Conservation (phyloP, 2,888 invertebrate species). For the Beris chalybata region DNA sequence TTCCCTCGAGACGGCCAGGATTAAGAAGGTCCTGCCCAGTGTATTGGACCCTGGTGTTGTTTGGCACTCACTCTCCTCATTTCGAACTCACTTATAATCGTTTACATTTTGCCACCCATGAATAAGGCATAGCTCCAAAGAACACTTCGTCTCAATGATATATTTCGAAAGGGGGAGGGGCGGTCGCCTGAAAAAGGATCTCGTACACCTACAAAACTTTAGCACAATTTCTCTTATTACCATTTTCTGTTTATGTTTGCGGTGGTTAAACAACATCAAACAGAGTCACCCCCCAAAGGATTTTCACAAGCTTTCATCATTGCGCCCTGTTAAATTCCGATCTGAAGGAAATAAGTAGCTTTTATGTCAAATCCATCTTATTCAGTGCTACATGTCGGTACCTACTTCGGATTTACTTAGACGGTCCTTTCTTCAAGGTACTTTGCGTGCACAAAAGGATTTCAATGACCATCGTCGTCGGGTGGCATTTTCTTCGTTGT, state of each 20-base stretch:
- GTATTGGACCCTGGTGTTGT: slow-evolving; percentile 8
- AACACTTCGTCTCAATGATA: slow-evolving; percentile 8
- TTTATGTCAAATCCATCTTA: slow-evolving; percentile 37
- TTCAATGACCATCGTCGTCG: slow-evolving; percentile 8
- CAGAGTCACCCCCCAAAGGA: slow-evolving; percentile 8
- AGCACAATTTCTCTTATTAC: no score
- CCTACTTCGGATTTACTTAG: slow-evolving; percentile 8
- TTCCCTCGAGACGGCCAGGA: slow-evolving; percentile 2
- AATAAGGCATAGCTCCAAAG: slow-evolving; percentile 32
- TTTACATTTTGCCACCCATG: slow-evolving; percentile 29
- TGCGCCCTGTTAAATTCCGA: not conserved
- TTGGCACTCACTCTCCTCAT: not conserved
- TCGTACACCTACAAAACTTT: no score
- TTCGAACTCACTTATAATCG: slow-evolving; percentile 13
- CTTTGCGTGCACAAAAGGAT: slow-evolving; percentile 13
- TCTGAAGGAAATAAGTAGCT: slow-evolving; percentile 11
- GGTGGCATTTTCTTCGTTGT: slow-evolving; percentile 1
- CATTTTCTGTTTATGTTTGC: no score
- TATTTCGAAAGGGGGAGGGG: slow-evolving; percentile 20
- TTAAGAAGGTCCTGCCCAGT: not conserved
- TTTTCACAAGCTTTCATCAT: slow-evolving; percentile 6
- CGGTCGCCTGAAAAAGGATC: slow-evolving; percentile 7
- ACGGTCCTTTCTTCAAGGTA: slow-evolving; percentile 7
- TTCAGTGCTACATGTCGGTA: slow-evolving; percentile 23
- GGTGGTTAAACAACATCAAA: slow-evolving; percentile 28